These are phyloP conservation scores for Rhodophaea formosa DNA, from an alignment of 2,888 invertebrate genomes.

Conservation along the genomic window DNA sequence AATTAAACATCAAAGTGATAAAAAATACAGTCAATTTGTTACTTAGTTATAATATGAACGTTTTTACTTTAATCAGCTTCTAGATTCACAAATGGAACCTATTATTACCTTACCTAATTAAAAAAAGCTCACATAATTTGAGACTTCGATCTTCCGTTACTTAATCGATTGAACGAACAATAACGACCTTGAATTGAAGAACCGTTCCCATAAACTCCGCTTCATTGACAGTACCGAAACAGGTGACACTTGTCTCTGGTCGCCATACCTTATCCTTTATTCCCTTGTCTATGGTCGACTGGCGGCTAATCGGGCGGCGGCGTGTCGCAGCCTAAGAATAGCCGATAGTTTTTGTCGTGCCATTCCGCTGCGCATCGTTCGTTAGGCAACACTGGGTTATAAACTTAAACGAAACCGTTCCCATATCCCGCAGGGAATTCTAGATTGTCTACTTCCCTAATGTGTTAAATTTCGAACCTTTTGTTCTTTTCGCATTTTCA, in stretches of 20 bases:
- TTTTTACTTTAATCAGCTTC: no score
- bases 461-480: background rate
- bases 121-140: background rate
- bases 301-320: constrained; percentile 52
- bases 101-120: no score
- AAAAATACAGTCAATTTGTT: no score
- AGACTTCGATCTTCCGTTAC: background rate
- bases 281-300: constrained; percentile 29
- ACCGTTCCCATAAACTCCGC: constrained; percentile 13
- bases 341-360: constrained; percentile 59
- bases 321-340: constrained; percentile 54
- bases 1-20: no score
- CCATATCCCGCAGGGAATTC: constrained; percentile 33
- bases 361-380: constrained; percentile 49
- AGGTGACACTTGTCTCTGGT: constrained; percentile 15
- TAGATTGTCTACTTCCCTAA: background rate
- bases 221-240: constrained; percentile 8
- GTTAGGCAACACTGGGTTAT: constrained; percentile 43
- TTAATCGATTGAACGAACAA: constrained; percentile 19
- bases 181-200: constrained; percentile 3
- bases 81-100: no score
- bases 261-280: constrained; percentile 23
- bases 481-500: background rate
- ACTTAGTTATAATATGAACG: no score
- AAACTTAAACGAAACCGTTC: constrained; percentile 40